Percentiles rank a stretch among this genome's conserved stretches.
Evolutionary conservation across 2,888 invertebrate genomes (phyloP).

Genomic region (Elgonia sp.): DNA sequence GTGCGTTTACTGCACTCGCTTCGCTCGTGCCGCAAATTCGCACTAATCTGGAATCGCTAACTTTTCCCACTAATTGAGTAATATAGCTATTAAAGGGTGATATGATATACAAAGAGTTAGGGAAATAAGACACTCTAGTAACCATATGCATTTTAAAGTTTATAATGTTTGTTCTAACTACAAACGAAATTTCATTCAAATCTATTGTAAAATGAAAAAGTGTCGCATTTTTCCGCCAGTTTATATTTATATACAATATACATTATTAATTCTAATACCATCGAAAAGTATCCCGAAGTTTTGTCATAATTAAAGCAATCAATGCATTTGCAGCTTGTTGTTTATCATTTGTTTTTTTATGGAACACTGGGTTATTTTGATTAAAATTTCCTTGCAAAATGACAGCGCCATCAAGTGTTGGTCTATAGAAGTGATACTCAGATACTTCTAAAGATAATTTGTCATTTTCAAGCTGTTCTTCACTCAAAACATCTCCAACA

Average conservation of each 20-base stretch:
- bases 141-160: too few relatives aligned
- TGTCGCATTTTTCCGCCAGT: too few relatives aligned
- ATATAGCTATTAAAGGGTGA: too few relatives aligned
- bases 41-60: too few relatives aligned
- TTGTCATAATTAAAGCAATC: constrained; percentile 89
- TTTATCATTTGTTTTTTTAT: constrained; percentile 81
- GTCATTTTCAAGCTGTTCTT: constrained; percentile 83
- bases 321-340: constrained; percentile 89
- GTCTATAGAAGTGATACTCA: constrained; percentile 86
- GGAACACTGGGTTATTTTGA: constrained; percentile 87
- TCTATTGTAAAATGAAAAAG: too few relatives aligned
- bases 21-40: too few relatives aligned
- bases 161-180: too few relatives aligned
- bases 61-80: too few relatives aligned
- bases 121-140: too few relatives aligned
- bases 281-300: constrained; percentile 83
- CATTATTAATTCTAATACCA: constrained; percentile 87
- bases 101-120: too few relatives aligned
- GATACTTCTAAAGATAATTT: constrained; percentile 84
- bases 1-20: too few relatives aligned
- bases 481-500: constrained; percentile 80
- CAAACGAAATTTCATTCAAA: too few relatives aligned
- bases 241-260: neutral
- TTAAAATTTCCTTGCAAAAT: constrained; percentile 82
- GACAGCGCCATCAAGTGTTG: constrained; percentile 85